These are phyloP conservation scores for Glossophaga mutica DNA, from an alignment of 2,797 vertebrate genomes.

Conservation along the genomic window DNA sequence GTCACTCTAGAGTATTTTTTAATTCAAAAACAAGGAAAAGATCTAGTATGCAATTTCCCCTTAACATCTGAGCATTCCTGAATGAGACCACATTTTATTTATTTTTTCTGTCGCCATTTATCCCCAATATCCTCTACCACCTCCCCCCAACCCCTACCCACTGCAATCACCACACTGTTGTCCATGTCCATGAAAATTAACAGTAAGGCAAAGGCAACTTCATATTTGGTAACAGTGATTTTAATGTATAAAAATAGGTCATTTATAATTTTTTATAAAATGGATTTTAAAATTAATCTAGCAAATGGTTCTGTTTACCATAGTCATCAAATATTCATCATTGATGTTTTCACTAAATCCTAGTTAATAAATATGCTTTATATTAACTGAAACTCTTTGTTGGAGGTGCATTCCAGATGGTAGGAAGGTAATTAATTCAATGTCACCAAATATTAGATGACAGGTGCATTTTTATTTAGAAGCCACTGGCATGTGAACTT, in stretches of 20 bases:
- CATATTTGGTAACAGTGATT: neutral
- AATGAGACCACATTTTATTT: neutral
- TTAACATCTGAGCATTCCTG: neutral
- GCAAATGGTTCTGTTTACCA: neutral
- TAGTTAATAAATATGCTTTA: neutral
- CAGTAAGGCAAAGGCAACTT: neutral
- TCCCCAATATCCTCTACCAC: neutral
- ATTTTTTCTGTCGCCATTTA: neutral
- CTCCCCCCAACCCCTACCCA: neutral
- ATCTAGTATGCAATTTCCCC: neutral
- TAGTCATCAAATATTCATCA: slow-evolving; percentile 5
- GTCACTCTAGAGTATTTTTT: neutral
- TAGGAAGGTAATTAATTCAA: slow-evolving; percentile 15
- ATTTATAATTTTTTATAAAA: neutral
- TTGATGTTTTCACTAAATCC: slow-evolving; percentile 28
- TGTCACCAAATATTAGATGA: slow-evolving; percentile 55
- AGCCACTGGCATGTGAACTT: slow-evolving; percentile 1
- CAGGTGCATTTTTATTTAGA: slow-evolving; percentile 65
- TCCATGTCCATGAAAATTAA: neutral
- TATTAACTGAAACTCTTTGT: slow-evolving; percentile 46
- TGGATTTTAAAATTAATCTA: slow-evolving; percentile 25
- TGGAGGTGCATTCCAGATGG: slow-evolving; percentile 19
- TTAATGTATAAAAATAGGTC: neutral
- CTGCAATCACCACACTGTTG: neutral
- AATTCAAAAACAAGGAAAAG: neutral